phyloP scores from a whole-genome alignment of 1,140 invertebrate genomes.

The Diachasmimorpha longicaudata region DNA sequence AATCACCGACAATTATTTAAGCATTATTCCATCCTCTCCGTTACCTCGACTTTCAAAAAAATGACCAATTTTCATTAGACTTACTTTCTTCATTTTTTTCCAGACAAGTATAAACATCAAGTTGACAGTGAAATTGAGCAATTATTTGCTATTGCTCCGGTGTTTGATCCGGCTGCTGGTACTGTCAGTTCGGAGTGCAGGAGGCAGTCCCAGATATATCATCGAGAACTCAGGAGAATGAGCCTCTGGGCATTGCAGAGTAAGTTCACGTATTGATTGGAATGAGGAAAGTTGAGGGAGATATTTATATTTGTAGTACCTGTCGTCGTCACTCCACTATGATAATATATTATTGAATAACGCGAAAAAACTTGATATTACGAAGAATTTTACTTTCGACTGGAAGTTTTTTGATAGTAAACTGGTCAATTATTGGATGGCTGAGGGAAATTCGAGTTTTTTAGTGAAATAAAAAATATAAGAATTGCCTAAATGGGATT shows the following conservation, averaged over 20 bases:
- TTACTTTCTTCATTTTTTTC: conserved; percentile 4
- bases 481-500: too few species aligned
- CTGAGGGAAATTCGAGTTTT: too few species aligned
- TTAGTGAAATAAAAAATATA: too few species aligned
- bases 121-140: conserved; percentile 49
- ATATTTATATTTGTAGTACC: neutral
- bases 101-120: conserved; percentile 48
- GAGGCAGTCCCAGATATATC: conserved; percentile 55
- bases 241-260: conserved; percentile 65
- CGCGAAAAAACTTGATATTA: too few species aligned
- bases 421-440: too few species aligned
- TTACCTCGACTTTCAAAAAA: neutral
- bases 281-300: conserved; percentile 37
- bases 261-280: conserved; percentile 48
- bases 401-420: too few species aligned
- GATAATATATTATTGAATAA: too few species aligned
- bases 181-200: conserved; percentile 56
- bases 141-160: conserved; percentile 49
- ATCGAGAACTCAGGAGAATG: conserved; percentile 56
- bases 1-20: neutral
- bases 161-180: conserved; percentile 50
- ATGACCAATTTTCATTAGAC: neutral
- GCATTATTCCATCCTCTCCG: neutral
- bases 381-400: too few species aligned
- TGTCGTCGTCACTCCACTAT: too few species aligned